Evolutionary conservation across 2,797 vertebrate species (phyloP), one percentile per base, ranked within the genome.

Genomic region (Halcyon smyrnensis): DNA sequence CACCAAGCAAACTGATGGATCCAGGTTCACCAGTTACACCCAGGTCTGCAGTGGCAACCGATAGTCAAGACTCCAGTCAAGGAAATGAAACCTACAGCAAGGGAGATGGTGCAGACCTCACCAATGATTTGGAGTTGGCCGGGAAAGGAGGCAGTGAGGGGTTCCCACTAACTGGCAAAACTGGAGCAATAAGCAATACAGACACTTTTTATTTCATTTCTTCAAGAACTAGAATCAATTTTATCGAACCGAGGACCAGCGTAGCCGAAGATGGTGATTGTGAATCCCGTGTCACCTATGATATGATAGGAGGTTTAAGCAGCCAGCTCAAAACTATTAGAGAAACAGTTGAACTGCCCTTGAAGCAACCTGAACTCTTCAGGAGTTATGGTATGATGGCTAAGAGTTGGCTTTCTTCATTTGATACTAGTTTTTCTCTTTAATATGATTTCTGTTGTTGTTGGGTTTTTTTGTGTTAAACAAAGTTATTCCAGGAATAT

Each of bases 271-370:
- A 96, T 23, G 70, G 97, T 28, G 81, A 95, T 8, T 78, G 30
- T 81, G 96, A 91, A 91, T 96, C 97, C 89, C 98, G 94, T 95
- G 98, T 99, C 93, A 99, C 98, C 5, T 99, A 99, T 36, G 98
- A 98, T 88, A 99, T 99, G 98, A 99, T 99, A 70, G 99, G 99
- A 45, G 99, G 99, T 20, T 98, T 99, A 71, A 97, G 91, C 63
- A 98, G 95, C 90, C 99, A 99, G 92, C 93, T 99, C 95, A 98
- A 98, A 74, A 98, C 97, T 78, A 99, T 99, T 97, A 98, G 98
- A 97, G 99, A 99, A 97, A 98, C 98, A 12, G 98, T 99, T 41
- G 99, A 99, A 96, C 98, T 99, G 85, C 99, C 99, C 24, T 96
- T 99, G 87, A 99, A 99, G 97, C 98, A 98, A 69, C 98, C 99